Base-by-base conservation (phyloP, 2,113 vertebrate genomes). In the Saccopteryx bilineata region DNA sequence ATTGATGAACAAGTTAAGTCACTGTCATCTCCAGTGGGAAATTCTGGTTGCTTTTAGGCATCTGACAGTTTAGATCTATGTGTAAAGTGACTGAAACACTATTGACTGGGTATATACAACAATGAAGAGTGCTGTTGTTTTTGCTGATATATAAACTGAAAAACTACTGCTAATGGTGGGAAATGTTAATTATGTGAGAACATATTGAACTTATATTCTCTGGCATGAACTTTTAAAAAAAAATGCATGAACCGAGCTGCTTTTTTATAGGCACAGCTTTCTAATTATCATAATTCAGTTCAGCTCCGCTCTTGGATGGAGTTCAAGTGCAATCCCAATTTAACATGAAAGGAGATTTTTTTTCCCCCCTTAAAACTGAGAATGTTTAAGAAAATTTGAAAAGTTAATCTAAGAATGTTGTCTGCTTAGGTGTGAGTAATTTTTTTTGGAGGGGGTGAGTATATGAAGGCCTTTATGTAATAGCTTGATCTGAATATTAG, bases 121-220 rank as follows among this genome's bases (percentile, higher is more conserved):
- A 97, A 96, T 97, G 97, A 97, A 26, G 96, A 97, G 96, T 96
- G 95, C 97, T 98, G 97, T 98, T 98, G 97, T 98, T 98, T 98
- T 98, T 98, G 98, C 97, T 98, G 98, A 98, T 98, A 97, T 71
- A 97, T 97, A 98, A 98, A 98, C 98, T 98, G 98, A 98, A 98
- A 97, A 98, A 98, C 98, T 98, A 96, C 98, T 98, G 97, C 96
- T 98, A 98, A 98, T 98, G 98, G 98, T 98, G 98, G 98, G 98
- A 98, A 98, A 98, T 98, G 98, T 98, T 98, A 98, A 98, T 98
- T 98, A 98, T 98, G 98, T 98, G 98, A 98, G 98, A 98, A 98
- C 98, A 99, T 98, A 98, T 98, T 98, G 98, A 98, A 98, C 98
- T 98, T 98, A 98, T 98, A 99, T 98, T 98, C 98, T 98, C 97